Conservation (phyloP, 2,797 vertebrate genomes). For the Atherinosoma microstoma region DNA sequence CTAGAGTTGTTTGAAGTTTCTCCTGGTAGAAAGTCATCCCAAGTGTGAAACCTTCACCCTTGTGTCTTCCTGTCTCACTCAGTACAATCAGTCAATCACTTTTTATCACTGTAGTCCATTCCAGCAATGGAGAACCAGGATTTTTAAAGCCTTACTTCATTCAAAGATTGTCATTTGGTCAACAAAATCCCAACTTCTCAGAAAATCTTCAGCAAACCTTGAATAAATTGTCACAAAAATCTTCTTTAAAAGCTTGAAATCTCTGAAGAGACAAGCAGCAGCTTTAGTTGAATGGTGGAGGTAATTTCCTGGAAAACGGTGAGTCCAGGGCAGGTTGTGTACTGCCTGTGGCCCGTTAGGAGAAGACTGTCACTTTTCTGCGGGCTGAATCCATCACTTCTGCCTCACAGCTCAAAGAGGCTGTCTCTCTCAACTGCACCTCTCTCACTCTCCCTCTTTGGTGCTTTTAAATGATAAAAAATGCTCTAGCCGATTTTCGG, state of each 20-base stretch:
- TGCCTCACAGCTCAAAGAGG: slow-evolving; percentile 79
- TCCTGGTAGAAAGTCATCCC: slow-evolving; percentile 78
- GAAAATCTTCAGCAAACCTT: slow-evolving; percentile 52
- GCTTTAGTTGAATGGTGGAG: slow-evolving; percentile 42
- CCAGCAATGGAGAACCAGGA: slow-evolving; percentile 40
- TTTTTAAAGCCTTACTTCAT: slow-evolving; percentile 49
- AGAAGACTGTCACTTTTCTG: slow-evolving; percentile 79
- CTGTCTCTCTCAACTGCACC: slow-evolving; percentile 76
- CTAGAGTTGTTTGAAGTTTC: slow-evolving; percentile 69
- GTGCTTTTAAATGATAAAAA: slow-evolving; percentile 78
- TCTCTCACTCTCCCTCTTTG: slow-evolving; percentile 63
- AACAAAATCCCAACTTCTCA: slow-evolving; percentile 41
- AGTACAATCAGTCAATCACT: slow-evolving; percentile 44
- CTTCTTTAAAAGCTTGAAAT: slow-evolving; percentile 44
- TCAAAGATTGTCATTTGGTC: slow-evolving; percentile 57
- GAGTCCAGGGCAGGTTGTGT: slow-evolving; percentile 66
- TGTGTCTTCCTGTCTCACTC: slow-evolving; percentile 44
- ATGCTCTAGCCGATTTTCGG: slow-evolving; percentile 70
- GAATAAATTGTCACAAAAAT: slow-evolving; percentile 45
- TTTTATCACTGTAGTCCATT: slow-evolving; percentile 69
- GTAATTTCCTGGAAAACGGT: slow-evolving; percentile 63
- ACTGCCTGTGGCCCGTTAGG: slow-evolving; percentile 70
- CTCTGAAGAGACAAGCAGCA: slow-evolving; percentile 28
- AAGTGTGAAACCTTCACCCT: slow-evolving; percentile 60
- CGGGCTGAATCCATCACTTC: slow-evolving; percentile 81